Evolutionary conservation across 2,888 invertebrate genomes (phyloP), one percentile per base, ranked within the genome.

Genomic region (Molanna angustata): DNA sequence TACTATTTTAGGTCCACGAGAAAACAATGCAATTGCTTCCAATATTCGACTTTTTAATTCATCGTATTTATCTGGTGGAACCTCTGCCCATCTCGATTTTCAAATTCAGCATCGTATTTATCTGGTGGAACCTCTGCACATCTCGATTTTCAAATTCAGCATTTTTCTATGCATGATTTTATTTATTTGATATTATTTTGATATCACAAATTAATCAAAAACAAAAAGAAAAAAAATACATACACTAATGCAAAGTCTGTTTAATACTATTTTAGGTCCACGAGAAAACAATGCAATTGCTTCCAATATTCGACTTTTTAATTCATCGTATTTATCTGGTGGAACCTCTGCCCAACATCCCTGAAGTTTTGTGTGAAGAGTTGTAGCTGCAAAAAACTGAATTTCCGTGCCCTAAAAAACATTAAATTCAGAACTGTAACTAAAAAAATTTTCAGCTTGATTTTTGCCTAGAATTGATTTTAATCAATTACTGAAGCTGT

Each of bases 351-450:
- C 79, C 92, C 93, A 95, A 66, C 85, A 86, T 66, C 90, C 86
- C 62, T 90, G 82, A 45, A 96, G 82, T 70, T 96, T 96, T 1
- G 87, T 84, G 64, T 95, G 90, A 17, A 96, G 71, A 19, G 93
- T 93, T 42, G 90, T 90, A 3, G 95, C 95, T 49, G 90, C 95
- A 78, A 92, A 96, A 73, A 93, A 95, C 70, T 95, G 94, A 22
- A 94, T 88, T 75, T 94, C 94, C 60, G 86, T 85, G 50, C 83
- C 80, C 92, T 93, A 35, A 43, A 40, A 43, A 41, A n/a, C n/a
- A n/a, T n/a, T n/a, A n/a, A n/a, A n/a, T n/a, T n/a, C n/a, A n/a
- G n/a, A n/a, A n/a, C n/a, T n/a, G n/a, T n/a, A n/a, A n/a, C n/a
- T n/a, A n/a, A n/a, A n/a, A n/a, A n/a, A n/a, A n/a, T n/a, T n/a